Conservation (phyloP, 2,113 vertebrate genomes). For the Pedetes capensis region DNA sequence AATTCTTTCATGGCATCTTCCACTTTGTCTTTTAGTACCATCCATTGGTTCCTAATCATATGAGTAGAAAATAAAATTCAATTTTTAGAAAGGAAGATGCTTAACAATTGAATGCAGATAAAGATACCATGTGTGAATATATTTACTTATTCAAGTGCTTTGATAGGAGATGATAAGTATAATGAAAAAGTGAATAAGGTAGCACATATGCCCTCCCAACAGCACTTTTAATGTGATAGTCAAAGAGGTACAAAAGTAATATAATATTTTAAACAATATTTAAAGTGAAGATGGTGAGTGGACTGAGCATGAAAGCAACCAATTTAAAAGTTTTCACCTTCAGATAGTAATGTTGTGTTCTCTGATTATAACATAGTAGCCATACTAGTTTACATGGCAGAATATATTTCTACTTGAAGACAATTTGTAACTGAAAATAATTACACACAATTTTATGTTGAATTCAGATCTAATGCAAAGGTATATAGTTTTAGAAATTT, state of each 20-base stretch:
- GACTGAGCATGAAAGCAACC: background rate
- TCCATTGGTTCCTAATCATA: too few species aligned
- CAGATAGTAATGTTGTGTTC: background rate
- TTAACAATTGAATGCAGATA: background rate
- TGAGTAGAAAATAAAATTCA: background rate
- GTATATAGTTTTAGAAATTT: background rate
- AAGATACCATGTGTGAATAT: background rate
- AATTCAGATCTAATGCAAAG: background rate
- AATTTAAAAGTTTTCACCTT: background rate
- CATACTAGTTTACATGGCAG: background rate
- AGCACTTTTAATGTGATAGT: background rate
- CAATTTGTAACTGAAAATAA: background rate
- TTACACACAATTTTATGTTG: background rate
- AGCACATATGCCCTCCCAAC: background rate
- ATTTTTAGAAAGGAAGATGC: background rate
- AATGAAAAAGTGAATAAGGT: background rate
- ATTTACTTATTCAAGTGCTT: background rate
- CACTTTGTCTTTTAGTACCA: too few species aligned
- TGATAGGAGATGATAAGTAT: background rate
- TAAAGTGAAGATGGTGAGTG: background rate
- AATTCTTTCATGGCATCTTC: too few species aligned
- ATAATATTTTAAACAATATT: background rate
- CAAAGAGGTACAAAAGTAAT: background rate
- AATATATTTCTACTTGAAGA: background rate
- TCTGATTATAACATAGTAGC: background rate